phyloP scores from a whole-genome alignment of 2,797 vertebrate species.

The Enteromius trimaculatus region DNA sequence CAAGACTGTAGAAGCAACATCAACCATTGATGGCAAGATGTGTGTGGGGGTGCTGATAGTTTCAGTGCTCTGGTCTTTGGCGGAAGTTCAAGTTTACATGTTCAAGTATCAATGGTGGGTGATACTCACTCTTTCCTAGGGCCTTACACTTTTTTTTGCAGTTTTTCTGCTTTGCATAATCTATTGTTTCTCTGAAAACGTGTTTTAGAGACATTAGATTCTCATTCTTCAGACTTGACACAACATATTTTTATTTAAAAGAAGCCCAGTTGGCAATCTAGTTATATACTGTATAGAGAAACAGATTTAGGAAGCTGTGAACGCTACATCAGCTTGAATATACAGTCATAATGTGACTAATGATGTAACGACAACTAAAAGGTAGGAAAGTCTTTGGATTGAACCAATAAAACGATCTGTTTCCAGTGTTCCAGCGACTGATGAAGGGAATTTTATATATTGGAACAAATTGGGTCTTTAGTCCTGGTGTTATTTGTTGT shows the following conservation, averaged over 20 bases:
- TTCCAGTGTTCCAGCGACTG: conserved; percentile 10
- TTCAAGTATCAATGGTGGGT: conserved; percentile 14
- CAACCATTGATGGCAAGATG: neutral
- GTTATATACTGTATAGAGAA: neutral
- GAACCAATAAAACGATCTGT: conserved; percentile 10
- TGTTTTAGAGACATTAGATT: neutral
- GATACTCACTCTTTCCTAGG: neutral
- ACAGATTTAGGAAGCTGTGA: neutral
- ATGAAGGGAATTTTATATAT: conserved; percentile 24
- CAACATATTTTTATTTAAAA: neutral
- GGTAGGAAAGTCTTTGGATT: neutral
- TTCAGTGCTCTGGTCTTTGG: conserved; percentile 17
- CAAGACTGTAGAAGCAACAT: conserved; percentile 31
- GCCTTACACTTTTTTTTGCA: neutral
- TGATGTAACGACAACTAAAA: neutral
- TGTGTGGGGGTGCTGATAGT: conserved; percentile 9
- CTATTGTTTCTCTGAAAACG: neutral
- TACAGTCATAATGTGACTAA: conserved; percentile 26
- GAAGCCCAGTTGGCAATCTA: conserved; percentile 22
- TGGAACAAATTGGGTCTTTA: neutral
- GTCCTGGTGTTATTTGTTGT: neutral
- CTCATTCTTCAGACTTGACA: neutral
- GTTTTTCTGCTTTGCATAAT: conserved; percentile 32
- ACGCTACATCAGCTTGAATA: conserved; percentile 4
- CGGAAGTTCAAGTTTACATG: conserved; percentile 15